Evolutionary conservation across 2,113 vertebrate species (phyloP).

Genomic region (Podarcis muralis): DNA sequence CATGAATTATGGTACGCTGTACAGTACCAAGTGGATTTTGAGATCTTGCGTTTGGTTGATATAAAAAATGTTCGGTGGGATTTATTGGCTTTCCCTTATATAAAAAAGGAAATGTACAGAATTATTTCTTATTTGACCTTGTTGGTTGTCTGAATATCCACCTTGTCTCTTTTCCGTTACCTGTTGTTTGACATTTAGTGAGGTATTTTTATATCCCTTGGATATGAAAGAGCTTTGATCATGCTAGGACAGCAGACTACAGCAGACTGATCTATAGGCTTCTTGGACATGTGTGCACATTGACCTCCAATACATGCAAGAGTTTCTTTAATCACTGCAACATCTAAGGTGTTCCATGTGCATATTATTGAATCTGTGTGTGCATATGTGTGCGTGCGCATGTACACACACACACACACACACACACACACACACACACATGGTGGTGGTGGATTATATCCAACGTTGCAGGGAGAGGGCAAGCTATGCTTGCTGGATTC

Average conservation of each 20-base stretch:
- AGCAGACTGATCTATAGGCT: not conserved
- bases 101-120: not conserved
- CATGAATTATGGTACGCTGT: not conserved
- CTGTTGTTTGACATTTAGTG: not conserved
- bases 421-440: no score
- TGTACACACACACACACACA: no score
- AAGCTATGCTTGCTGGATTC: not conserved
- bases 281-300: not conserved
- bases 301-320: not conserved
- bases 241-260: not conserved
- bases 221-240: not conserved
- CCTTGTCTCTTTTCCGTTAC: not conserved
- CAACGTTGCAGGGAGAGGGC: not conserved
- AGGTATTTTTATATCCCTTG: not conserved
- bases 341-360: not conserved
- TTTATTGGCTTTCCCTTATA: not conserved
- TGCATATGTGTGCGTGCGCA: not conserved
- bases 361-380: not conserved
- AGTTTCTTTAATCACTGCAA: not conserved
- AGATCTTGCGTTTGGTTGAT: not conserved
- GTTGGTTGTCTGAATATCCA: not conserved
- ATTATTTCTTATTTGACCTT: not conserved
- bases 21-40: not conserved
- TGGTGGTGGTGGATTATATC: not conserved
- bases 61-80: not conserved